Evolutionary conservation across 2,797 vertebrate species (phyloP).

Genomic region (Champsocephalus esox): DNA sequence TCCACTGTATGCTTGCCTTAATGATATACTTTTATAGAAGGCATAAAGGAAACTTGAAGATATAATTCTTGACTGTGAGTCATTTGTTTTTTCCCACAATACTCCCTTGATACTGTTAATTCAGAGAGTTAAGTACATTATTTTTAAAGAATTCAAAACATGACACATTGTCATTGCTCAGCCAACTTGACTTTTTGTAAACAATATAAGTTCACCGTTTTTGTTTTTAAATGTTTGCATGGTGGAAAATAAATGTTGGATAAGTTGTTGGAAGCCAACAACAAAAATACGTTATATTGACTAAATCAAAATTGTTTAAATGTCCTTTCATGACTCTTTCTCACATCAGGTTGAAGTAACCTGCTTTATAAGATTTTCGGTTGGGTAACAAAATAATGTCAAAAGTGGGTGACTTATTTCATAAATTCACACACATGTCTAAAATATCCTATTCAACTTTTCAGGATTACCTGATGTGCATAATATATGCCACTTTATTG

Average conservation of each 20-base stretch:
- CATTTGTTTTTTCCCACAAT: slow-evolving; percentile 61
- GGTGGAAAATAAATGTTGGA: neutral
- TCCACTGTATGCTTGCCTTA: slow-evolving; percentile 93
- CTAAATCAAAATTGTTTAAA: slow-evolving; percentile 6
- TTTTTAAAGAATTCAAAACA: no score
- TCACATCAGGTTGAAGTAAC: slow-evolving; percentile 3
- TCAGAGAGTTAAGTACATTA: neutral
- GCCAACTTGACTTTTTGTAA: neutral
- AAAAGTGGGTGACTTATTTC: slow-evolving; percentile 3
- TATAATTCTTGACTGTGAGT: slow-evolving; percentile 81
- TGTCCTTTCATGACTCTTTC: neutral
- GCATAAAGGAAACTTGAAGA: slow-evolving; percentile 90
- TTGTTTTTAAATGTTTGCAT: no score
- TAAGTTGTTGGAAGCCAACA: neutral
- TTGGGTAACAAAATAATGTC: slow-evolving; percentile 6
- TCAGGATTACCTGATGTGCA: neutral
- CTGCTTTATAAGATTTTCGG: neutral
- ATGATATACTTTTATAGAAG: slow-evolving; percentile 94
- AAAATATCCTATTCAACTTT: neutral
- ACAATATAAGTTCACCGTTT: neutral
- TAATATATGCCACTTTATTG: neutral
- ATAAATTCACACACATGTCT: neutral
- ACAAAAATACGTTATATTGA: neutral
- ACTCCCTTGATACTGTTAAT: neutral
- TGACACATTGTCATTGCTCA: no score